A percentile compares a stretch with the other conserved stretches of the same genome.
phyloP scores from a whole-genome alignment of 2,797 vertebrate species.

The Lerista edwardsae region DNA sequence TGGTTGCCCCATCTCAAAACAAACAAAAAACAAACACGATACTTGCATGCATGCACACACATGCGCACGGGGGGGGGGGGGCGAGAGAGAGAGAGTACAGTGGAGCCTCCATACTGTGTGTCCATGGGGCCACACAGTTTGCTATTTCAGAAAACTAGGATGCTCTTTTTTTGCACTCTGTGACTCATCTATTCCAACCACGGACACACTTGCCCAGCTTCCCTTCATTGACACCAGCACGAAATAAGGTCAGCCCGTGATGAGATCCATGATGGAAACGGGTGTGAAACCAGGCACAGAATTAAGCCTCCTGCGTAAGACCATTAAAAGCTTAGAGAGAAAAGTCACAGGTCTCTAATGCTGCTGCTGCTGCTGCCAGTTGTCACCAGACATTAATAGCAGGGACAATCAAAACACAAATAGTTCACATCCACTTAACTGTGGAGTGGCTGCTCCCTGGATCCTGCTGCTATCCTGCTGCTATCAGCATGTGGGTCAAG shows the following conservation, averaged over 20 bases:
- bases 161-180: neutral
- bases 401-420: conserved; percentile 17
- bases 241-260: conserved; percentile 2
- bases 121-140: too few relatives aligned
- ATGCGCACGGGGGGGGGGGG: too few relatives aligned
- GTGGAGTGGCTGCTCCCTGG: conserved; percentile 3
- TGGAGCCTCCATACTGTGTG: too few relatives aligned
- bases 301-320: conserved; percentile 8
- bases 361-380: conserved; percentile 1
- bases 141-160: too few relatives aligned
- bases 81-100: too few relatives aligned
- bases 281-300: conserved; percentile 16
- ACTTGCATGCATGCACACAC: too few relatives aligned
- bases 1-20: too few relatives aligned
- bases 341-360: conserved; percentile 3
- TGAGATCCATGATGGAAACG: conserved; percentile 1
- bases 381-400: conserved; percentile 24
- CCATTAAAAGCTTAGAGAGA: conserved; percentile 25
- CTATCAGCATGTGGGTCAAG: conserved; percentile 1
- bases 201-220: neutral
- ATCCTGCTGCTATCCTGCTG: too few relatives aligned
- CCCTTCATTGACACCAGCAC: neutral
- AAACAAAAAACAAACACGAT: too few relatives aligned
- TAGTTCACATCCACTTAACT: conserved; percentile 32
- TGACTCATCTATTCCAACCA: neutral